A percentile compares a stretch with the other conserved stretches of the same genome.
Evolutionary conservation across 2,888 invertebrate species (phyloP).

Genomic region (Lutraria lutraria): DNA sequence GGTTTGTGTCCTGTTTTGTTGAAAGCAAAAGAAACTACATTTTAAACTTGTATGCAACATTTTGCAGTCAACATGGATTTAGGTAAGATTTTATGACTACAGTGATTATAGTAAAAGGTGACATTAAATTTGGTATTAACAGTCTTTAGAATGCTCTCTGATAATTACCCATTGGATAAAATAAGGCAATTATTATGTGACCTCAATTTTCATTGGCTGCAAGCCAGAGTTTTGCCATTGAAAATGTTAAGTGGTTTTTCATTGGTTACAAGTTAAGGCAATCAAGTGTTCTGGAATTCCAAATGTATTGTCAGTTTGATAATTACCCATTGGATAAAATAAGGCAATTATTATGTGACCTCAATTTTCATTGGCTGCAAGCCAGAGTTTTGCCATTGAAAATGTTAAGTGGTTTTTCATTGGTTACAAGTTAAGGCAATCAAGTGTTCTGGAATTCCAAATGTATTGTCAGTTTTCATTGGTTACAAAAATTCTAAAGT

Average conservation of each 20-base stretch:
- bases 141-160: background rate
- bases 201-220: background rate
- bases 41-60: background rate
- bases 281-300: too few species aligned
- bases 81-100: slow-evolving; percentile 13
- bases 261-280: background rate
- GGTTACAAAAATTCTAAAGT: too few species aligned
- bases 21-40: background rate
- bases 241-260: background rate
- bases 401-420: background rate
- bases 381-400: background rate
- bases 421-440: background rate
- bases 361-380: background rate
- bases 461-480: too few species aligned
- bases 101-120: background rate
- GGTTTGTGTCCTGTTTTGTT: background rate
- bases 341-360: background rate
- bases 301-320: too few species aligned
- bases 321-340: background rate
- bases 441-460: too few species aligned
- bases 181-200: background rate
- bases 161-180: background rate
- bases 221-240: background rate
- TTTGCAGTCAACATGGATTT: slow-evolving; percentile 41
- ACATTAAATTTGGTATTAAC: background rate